Conservation (phyloP, 2,113 vertebrate genomes). For the Anthoscopus minutus region DNA sequence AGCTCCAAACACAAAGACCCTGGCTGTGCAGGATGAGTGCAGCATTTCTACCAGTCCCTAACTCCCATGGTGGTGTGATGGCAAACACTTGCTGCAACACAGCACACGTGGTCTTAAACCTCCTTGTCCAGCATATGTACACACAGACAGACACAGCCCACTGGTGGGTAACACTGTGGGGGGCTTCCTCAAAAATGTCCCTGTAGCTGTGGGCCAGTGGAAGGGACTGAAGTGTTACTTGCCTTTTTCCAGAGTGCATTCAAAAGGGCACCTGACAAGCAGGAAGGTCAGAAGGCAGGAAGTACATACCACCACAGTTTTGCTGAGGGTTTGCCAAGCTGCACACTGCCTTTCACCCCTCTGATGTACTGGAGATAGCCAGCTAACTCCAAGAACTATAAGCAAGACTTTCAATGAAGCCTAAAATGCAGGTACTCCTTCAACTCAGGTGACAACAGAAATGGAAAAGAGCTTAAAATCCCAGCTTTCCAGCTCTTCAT, state of each 20-base stretch:
- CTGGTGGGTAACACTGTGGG: accelerated
- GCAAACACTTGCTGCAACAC: not conserved
- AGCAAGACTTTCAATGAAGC: not conserved
- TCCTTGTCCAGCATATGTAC: not conserved
- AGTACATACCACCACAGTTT: not conserved
- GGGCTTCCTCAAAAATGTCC: not conserved
- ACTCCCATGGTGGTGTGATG: accelerated
- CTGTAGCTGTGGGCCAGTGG: not conserved
- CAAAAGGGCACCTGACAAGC: not conserved
- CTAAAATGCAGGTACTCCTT: not conserved
- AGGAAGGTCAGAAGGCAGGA: not conserved
- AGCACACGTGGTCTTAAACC: accelerated
- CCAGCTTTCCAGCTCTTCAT: not conserved
- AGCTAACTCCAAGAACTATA: not conserved
- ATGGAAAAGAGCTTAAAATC: not conserved
- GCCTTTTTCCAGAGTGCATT: not conserved
- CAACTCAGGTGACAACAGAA: not conserved
- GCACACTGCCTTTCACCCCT: not conserved
- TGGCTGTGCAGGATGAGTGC: not conserved
- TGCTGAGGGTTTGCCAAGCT: not conserved
- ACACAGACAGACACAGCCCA: not conserved
- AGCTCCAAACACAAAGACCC: not conserved
- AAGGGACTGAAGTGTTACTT: not conserved
- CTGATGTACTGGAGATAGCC: not conserved
- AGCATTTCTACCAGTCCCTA: not conserved